A percentile compares a stretch with the other conserved stretches of the same genome.
Evolutionary conservation across 2,113 vertebrate genomes (phyloP).

Genomic region (Cyanoderma ruficeps): DNA sequence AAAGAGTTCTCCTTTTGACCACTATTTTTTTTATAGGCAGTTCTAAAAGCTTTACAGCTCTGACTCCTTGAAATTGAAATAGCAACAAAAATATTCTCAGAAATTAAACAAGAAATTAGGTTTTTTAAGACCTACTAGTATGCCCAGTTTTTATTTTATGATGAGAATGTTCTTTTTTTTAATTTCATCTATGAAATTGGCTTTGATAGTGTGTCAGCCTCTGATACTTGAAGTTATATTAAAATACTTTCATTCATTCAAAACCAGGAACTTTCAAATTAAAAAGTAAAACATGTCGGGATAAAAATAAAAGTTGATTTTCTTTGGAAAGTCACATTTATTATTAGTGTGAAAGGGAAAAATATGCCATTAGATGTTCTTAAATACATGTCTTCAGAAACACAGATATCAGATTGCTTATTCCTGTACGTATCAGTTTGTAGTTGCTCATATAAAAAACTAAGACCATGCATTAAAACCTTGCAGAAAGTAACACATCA

Average conservation of each 20-base stretch:
- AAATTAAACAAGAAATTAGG: background rate
- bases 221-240: background rate
- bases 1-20: background rate
- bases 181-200: background rate
- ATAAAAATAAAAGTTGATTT: background rate
- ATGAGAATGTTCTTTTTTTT: background rate
- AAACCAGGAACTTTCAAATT: background rate
- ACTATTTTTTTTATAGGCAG: background rate
- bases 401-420: background rate
- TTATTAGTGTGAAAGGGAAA: background rate
- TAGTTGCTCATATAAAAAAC: background rate
- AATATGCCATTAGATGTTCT: background rate
- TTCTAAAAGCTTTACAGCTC: background rate
- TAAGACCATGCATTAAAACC: background rate
- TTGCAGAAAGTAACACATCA: background rate
- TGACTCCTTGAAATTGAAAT: background rate
- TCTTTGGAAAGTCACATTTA: background rate
- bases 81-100: background rate
- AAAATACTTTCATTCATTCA: background rate
- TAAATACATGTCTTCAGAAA: background rate
- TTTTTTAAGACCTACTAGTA: conserved; percentile 1
- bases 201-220: background rate
- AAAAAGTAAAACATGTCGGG: background rate
- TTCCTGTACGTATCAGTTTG: background rate
- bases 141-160: background rate